These are phyloP conservation scores for Oedothorax gibbosus DNA, from an alignment of 1,140 invertebrate species.

Conservation along the genomic window DNA sequence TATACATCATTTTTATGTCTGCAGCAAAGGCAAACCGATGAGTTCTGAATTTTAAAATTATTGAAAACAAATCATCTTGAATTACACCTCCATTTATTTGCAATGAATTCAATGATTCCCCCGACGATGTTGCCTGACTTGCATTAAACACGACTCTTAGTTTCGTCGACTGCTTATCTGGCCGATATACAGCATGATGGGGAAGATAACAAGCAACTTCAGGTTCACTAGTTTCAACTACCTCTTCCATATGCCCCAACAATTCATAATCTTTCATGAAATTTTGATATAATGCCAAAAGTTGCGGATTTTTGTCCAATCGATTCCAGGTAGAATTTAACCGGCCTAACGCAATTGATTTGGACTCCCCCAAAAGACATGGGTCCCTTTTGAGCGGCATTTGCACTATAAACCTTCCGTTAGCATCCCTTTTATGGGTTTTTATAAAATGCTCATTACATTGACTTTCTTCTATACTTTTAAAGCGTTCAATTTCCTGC, in stretches of 20 bases:
- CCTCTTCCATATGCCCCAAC: not conserved
- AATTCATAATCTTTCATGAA: constrained; percentile 20
- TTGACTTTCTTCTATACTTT: no score
- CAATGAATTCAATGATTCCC: not conserved
- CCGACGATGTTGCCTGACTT: not conserved
- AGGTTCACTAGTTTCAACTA: not conserved
- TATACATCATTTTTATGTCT: constrained; percentile 15
- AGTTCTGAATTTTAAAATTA: not conserved
- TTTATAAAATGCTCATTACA: no score
- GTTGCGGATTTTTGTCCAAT: not conserved
- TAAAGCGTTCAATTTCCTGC: no score
- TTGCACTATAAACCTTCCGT: no score
- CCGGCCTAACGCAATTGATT: constrained; percentile 19
- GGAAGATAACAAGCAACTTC: constrained; percentile 15
- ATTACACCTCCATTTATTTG: not conserved
- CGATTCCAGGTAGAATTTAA: not conserved
- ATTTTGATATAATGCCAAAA: constrained; percentile 7
- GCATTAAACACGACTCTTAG: constrained; percentile 56
- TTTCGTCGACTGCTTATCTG: constrained; percentile 34
- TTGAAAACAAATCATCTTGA: constrained; percentile 20
- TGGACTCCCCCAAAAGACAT: not conserved
- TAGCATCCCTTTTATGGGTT: no score
- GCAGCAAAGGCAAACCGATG: constrained; percentile 31
- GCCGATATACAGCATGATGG: constrained; percentile 28
- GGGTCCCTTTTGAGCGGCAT: no score